Evolutionary conservation across 2,888 invertebrate species (phyloP).

Genomic region (Xestia rhomboidea): DNA sequence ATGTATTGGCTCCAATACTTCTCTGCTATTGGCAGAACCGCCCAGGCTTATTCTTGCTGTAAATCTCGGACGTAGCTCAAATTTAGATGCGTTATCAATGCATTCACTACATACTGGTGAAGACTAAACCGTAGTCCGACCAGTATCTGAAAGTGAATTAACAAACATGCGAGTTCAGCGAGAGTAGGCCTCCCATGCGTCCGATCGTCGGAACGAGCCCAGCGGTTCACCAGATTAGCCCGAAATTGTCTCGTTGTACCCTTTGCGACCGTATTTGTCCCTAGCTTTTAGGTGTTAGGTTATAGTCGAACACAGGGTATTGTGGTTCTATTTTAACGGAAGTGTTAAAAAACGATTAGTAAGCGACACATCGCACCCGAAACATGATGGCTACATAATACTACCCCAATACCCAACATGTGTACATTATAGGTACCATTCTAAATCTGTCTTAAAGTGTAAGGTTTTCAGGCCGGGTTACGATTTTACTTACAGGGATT

Average conservation of each 20-base stretch:
- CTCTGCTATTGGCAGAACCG: slow-evolving; percentile 40
- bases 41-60: slow-evolving; percentile 21
- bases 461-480: slow-evolving; percentile 78
- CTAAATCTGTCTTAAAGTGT: slow-evolving; percentile 84
- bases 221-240: slow-evolving; percentile 1
- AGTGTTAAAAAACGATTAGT: slow-evolving; percentile 85
- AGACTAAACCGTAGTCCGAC: slow-evolving; percentile 3
- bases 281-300: slow-evolving; percentile 89
- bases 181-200: slow-evolving; percentile 13
- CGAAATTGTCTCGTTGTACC: slow-evolving; percentile 78
- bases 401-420: slow-evolving; percentile 89
- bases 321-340: slow-evolving; percentile 90
- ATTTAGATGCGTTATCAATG: background rate
- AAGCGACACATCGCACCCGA: slow-evolving; percentile 81
- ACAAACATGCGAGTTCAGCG: background rate
- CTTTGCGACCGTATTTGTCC: slow-evolving; percentile 89
- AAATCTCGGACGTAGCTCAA: background rate
- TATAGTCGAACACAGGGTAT: slow-evolving; percentile 90
- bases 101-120: slow-evolving; percentile 7
- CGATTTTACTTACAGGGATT: slow-evolving; percentile 69
- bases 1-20: slow-evolving; percentile 58
- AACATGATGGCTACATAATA: slow-evolving; percentile 83
- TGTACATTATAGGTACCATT: slow-evolving; percentile 83
- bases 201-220: slow-evolving; percentile 55
- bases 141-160: background rate